These are phyloP conservation scores for Trichomycterus rosablanca DNA, from an alignment of 2,113 vertebrate genomes.

Conservation along the genomic window DNA sequence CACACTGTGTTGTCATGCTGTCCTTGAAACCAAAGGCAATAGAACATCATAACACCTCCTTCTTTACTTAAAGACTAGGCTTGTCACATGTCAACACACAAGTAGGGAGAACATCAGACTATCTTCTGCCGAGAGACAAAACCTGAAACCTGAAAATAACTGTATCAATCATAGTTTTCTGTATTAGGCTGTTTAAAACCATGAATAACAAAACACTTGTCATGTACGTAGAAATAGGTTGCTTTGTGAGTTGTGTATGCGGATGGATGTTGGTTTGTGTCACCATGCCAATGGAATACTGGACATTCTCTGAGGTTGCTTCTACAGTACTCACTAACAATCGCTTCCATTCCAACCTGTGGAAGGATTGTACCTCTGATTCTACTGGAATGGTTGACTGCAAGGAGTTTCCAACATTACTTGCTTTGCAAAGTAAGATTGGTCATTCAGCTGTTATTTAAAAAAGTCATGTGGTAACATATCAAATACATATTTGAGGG, in stretches of 20 bases:
- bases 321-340: conserved; percentile 81
- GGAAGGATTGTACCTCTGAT: conserved; percentile 88
- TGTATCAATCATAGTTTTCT: neutral
- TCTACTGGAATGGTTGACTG: conserved; percentile 89
- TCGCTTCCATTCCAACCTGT: conserved; percentile 88
- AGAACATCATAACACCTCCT: conserved; percentile 1
- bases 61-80: neutral
- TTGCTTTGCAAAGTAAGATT: conserved; percentile 82
- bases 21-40: conserved; percentile 41
- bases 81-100: conserved; percentile 4
- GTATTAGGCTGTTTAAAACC: neutral
- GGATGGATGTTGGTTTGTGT: conserved; percentile 89
- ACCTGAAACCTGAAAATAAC: neutral
- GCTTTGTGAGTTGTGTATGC: conserved; percentile 75
- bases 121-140: neutral
- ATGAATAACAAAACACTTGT: conserved; percentile 60
- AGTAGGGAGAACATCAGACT: no score
- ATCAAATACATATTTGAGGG: neutral
- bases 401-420: conserved; percentile 88
- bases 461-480: no score
- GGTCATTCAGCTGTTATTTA: neutral
- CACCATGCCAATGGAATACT: conserved; percentile 86
- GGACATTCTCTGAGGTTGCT: conserved; percentile 85
- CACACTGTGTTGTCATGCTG: conserved; percentile 20
- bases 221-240: conserved; percentile 79